phyloP scores from a whole-genome alignment of 1,140 invertebrate species.

The Macrobrachium nipponense region DNA sequence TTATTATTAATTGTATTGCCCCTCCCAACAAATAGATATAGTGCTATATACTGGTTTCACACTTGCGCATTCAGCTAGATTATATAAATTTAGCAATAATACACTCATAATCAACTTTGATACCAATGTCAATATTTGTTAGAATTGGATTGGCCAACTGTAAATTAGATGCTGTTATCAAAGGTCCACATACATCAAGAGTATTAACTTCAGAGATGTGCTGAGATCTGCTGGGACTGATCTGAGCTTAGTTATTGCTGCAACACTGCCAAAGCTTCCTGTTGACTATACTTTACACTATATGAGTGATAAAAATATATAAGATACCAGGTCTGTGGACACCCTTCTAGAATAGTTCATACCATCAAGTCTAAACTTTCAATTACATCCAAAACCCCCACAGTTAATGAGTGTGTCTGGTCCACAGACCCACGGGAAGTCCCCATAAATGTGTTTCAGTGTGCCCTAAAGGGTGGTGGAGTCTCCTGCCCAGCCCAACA shows the following conservation, averaged over 20 bases:
- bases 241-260: conserved; percentile 60
- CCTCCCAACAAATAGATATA: too few relatives aligned
- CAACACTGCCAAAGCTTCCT: conserved; percentile 59
- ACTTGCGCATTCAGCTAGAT: too few relatives aligned
- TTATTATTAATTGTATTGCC: too few relatives aligned
- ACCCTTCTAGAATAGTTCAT: conserved; percentile 22
- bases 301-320: conserved; percentile 52
- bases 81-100: too few relatives aligned
- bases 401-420: conserved; percentile 23
- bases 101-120: too few relatives aligned
- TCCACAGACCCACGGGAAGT: conserved; percentile 52
- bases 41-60: too few relatives aligned
- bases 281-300: conserved; percentile 52
- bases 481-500: conserved; percentile 55
- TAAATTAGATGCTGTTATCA: neutral
- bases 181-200: conserved; percentile 7
- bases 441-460: conserved; percentile 56
- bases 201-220: conserved; percentile 32
- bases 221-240: conserved; percentile 54
- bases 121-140: conserved; percentile 3
- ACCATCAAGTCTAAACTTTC: conserved; percentile 19
- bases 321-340: conserved; percentile 47
- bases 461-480: conserved; percentile 51
- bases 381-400: conserved; percentile 25
- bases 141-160: too few relatives aligned